Percentiles rank a stretch among this genome's conserved stretches.
These are phyloP conservation scores for Hesperophylax magnus DNA, from an alignment of 1,140 invertebrate genomes.

Conservation along the genomic window DNA sequence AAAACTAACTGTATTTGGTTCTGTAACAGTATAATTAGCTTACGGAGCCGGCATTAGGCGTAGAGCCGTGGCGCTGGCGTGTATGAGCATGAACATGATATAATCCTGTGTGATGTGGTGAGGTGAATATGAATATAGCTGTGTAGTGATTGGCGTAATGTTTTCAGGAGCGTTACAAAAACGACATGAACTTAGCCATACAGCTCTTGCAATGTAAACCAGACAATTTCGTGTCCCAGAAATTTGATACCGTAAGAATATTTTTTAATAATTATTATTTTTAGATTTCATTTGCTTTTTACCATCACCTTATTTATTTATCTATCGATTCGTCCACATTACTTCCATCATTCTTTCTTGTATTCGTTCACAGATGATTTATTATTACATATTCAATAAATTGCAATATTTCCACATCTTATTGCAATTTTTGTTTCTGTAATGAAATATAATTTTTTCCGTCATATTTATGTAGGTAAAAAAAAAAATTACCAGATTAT, in stretches of 20 bases:
- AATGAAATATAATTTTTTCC: no score
- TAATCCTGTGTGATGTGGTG: not conserved
- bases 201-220: constrained; percentile 96
- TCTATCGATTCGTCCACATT: not conserved
- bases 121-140: not conserved
- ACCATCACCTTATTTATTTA: constrained; percentile 48
- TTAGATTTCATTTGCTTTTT: constrained; percentile 51
- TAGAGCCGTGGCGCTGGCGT: not conserved
- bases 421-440: no score
- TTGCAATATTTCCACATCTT: no score
- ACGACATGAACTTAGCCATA: constrained; percentile 94
- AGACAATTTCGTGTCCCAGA: constrained; percentile 93
- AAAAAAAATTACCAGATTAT: no score
- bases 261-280: constrained; percentile 53
- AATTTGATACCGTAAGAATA: constrained; percentile 88
- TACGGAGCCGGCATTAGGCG: not conserved
- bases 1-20: constrained; percentile 44
- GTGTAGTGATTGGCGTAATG: constrained; percentile 18
- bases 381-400: no score
- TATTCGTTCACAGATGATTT: not conserved
- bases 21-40: not conserved
- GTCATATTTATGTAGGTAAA: no score
- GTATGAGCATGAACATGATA: not conserved
- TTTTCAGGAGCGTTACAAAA: constrained; percentile 92
- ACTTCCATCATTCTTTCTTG: not conserved